Conservation (phyloP, 2,113 vertebrate genomes). For the Phalacrocorax aristotelis region DNA sequence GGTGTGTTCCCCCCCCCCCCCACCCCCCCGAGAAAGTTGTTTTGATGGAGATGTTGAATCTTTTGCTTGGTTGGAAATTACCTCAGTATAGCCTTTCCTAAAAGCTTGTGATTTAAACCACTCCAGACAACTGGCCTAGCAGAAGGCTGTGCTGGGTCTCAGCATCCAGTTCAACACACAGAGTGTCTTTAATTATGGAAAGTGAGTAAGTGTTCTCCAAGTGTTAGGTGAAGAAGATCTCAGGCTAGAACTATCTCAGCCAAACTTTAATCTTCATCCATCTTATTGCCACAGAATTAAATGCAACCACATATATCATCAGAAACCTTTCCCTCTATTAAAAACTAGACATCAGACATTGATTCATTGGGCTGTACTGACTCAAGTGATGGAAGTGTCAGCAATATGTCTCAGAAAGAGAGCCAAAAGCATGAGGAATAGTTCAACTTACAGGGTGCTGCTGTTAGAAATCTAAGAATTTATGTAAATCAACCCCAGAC, state of each 20-base stretch:
- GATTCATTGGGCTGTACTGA: neutral
- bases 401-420: neutral
- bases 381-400: slow-evolving; percentile 5
- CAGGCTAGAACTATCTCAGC: neutral
- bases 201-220: neutral
- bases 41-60: neutral
- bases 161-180: neutral
- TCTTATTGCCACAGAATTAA: neutral
- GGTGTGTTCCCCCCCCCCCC: no score
- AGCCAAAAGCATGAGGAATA: slow-evolving; percentile 1
- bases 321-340: slow-evolving; percentile 1
- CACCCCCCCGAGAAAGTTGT: neutral
- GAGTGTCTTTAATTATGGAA: neutral
- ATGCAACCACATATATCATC: neutral
- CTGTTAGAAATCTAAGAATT: slow-evolving; percentile 31
- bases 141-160: neutral
- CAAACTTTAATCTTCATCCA: neutral
- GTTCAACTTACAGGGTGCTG: neutral
- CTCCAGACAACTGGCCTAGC: neutral
- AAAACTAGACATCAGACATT: neutral
- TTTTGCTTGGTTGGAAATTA: neutral
- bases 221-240: neutral
- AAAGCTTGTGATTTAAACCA: neutral
- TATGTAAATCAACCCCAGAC: slow-evolving; percentile 35
- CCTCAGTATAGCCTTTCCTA: neutral